Base-by-base conservation (phyloP, 2,113 vertebrate genomes). In the Sminthopsis crassicaudata region DNA sequence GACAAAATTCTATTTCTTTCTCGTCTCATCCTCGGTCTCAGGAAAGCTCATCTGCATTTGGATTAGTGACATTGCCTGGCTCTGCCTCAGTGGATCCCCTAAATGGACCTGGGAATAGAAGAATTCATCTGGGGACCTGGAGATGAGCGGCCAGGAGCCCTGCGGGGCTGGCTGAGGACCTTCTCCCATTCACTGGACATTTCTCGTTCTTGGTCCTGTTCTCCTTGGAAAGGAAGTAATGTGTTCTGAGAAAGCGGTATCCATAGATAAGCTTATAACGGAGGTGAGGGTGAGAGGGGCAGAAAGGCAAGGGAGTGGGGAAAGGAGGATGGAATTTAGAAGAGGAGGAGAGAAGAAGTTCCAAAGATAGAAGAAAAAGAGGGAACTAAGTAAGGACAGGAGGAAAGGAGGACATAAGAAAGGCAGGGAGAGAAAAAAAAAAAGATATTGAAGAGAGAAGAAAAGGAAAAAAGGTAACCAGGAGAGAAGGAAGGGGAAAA, bases 1-100 rank as follows among this genome's bases (percentile, higher is more conserved):
- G 46, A 93, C 94, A 93, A 92, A 95, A 95, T 96, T 92, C 50
- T 92, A 60, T 96, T 96, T 96, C 60, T 97, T 97, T 95, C 95
- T n/a, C 90, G 53, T 10, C 42, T 6, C 89, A 36, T 89, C 95
- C 91, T n/a, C 94, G 90, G 42, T 8, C 88, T 93, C 46, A 67
- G 42, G 46, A 94, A 76, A 84, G 93, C 36, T 94, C 0, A 88
- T 95, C 97, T 97, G 50, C 90, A 93, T 98, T 97, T 96, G 42
- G 89, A 89, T 91, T 93, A 90, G 95, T 94, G 96, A 92, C 55
- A 91, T 95, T 92, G 22, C 10, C 92, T 96, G 92, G 6, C 95
- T 96, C 92, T 1, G 6, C 10, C 0, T 93, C 2, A 25, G 67
- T 84, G 6, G 42, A 93, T 97, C 91, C 90, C 25, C 46, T 76